Conservation (phyloP, 2,888 invertebrate species). For the Drosophila anomalata region DNA sequence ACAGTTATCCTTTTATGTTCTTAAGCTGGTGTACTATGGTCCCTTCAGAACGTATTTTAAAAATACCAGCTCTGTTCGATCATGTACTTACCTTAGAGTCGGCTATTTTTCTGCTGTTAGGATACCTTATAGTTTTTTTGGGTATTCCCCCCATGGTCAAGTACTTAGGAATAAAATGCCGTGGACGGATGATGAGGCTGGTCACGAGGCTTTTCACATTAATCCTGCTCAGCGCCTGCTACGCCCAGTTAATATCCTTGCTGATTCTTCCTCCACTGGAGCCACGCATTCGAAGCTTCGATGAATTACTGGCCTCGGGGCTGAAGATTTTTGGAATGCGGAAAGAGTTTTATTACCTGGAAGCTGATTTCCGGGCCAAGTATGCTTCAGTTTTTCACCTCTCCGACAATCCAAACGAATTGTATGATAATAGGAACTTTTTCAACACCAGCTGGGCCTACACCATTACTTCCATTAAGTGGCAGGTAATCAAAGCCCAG, state of each 20-base stretch:
- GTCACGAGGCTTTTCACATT: conserved; percentile 15
- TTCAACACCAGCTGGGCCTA: conserved; percentile 64
- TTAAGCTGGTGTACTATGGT: conserved; percentile 58
- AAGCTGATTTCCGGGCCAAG: conserved; percentile 45
- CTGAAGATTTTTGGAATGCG: conserved; percentile 43
- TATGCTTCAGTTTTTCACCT: conserved; percentile 58
- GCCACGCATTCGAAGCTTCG: conserved; percentile 50
- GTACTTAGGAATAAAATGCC: neutral
- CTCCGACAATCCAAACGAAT: conserved; percentile 20
- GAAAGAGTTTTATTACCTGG: conserved; percentile 44
- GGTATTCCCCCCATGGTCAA: neutral
- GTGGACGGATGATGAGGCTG: neutral
- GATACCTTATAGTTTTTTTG: neutral
- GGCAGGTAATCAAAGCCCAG: conserved; percentile 44
- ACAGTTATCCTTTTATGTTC: conserved; percentile 45
- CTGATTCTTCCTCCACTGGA: conserved; percentile 17
- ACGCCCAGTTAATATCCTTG: conserved; percentile 46
- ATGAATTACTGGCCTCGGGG: conserved; percentile 41
- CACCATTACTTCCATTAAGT: conserved; percentile 47
- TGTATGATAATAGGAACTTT: conserved; percentile 35
- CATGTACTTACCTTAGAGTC: conserved; percentile 24
- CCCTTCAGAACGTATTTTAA: conserved; percentile 45
- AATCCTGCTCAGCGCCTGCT: conserved; percentile 28
- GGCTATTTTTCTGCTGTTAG: conserved; percentile 2
- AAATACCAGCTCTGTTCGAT: conserved; percentile 8